Percentiles rank a stretch among this genome's conserved stretches.
Evolutionary conservation across 2,113 vertebrate genomes (phyloP).

Genomic region (Dipodomys ordii): DNA sequence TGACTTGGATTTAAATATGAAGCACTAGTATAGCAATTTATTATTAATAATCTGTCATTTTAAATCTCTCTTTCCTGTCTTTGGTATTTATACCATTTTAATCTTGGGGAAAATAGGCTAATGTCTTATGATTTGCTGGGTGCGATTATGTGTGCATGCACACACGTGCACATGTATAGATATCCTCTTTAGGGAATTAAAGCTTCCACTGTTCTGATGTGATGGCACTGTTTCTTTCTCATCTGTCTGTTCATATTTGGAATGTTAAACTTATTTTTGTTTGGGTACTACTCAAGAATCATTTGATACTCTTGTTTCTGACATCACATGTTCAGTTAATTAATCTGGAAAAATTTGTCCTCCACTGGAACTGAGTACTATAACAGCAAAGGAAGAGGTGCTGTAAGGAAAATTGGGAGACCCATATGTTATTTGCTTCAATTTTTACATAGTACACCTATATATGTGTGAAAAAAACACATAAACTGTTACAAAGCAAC

Average conservation of each 20-base stretch:
- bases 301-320: neutral
- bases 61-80: neutral
- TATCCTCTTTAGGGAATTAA: neutral
- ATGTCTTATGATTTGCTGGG: neutral
- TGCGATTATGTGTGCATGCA: neutral
- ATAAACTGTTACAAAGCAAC: constrained; percentile 74
- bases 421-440: constrained; percentile 75
- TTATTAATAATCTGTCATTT: neutral
- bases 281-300: neutral
- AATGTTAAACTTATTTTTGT: constrained; percentile 8
- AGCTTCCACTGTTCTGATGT: neutral
- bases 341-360: neutral
- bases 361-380: neutral
- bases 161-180: neutral
- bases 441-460: constrained; percentile 71
- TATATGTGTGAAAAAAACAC: constrained; percentile 66
- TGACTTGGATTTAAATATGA: constrained; percentile 4
- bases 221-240: neutral
- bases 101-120: neutral
- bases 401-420: neutral
- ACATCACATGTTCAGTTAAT: neutral
- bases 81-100: neutral
- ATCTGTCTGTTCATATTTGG: neutral
- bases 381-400: constrained; percentile 16
- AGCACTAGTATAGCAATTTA: neutral